These are phyloP conservation scores for Gephyroberyx darwinii DNA, from an alignment of 2,797 vertebrate genomes.

Conservation along the genomic window DNA sequence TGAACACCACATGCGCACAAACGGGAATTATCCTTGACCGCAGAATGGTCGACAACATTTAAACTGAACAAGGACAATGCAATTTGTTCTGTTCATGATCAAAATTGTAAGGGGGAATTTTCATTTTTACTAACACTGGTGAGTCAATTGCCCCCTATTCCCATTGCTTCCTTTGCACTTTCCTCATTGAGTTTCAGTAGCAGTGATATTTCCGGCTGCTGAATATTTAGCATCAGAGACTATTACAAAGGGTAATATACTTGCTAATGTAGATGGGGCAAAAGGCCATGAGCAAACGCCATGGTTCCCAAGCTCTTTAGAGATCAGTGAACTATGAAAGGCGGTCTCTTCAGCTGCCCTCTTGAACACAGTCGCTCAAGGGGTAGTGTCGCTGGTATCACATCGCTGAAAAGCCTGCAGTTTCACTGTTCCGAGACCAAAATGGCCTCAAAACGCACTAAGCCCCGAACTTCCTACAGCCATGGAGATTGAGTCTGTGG, in stretches of 20 bases:
- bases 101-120: neutral
- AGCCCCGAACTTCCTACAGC: constrained; percentile 43
- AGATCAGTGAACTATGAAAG: constrained; percentile 77
- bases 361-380: constrained; percentile 64
- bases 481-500: constrained; percentile 38
- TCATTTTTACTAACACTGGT: neutral
- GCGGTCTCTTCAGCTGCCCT: constrained; percentile 67
- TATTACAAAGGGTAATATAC: constrained; percentile 69
- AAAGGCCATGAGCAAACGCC: constrained; percentile 61
- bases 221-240: constrained; percentile 67
- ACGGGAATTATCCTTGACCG: neutral
- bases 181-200: constrained; percentile 32
- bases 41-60: neutral
- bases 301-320: constrained; percentile 71
- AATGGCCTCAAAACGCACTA: constrained; percentile 62
- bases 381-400: constrained; percentile 63
- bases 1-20: too few species aligned
- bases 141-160: constrained; percentile 1
- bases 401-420: constrained; percentile 68
- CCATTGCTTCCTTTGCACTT: constrained; percentile 31
- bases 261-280: constrained; percentile 68
- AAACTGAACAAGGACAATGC: neutral
- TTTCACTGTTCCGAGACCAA: constrained; percentile 61
- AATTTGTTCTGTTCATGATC: neutral
- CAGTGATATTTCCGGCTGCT: constrained; percentile 45